These are phyloP conservation scores for Watsonalla binaria DNA, from an alignment of 2,888 invertebrate species.

Conservation along the genomic window DNA sequence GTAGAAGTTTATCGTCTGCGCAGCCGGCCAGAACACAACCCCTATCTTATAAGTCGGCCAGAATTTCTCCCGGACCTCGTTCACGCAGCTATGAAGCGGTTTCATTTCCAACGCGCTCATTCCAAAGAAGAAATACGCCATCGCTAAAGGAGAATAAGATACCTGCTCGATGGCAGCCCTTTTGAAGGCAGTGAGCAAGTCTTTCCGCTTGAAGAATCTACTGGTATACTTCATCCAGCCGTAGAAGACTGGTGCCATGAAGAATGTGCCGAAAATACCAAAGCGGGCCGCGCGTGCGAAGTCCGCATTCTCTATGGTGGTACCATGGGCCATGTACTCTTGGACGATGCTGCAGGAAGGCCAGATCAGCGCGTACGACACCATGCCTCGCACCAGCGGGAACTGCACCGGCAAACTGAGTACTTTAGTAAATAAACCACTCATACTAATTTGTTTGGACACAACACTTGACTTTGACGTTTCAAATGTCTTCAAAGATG, in stretches of 20 bases:
- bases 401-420: conserved; percentile 58
- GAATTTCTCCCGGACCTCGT: conserved; percentile 84
- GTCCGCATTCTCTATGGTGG: conserved; percentile 48
- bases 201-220: conserved; percentile 44
- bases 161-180: conserved; percentile 81
- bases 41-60: conserved; percentile 85
- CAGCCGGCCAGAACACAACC: conserved; percentile 83
- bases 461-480: too few relatives aligned
- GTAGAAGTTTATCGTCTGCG: conserved; percentile 86
- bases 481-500: too few relatives aligned
- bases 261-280: conserved; percentile 84
- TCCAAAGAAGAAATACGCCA: conserved; percentile 86
- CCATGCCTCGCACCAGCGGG: conserved; percentile 80
- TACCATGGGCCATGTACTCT: conserved; percentile 68
- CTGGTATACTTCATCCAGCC: conserved; percentile 82
- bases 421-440: conserved; percentile 65
- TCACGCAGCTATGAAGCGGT: conserved; percentile 76
- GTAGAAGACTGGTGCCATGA: conserved; percentile 88
- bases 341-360: conserved; percentile 84
- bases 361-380: conserved; percentile 84
- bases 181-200: conserved; percentile 46
- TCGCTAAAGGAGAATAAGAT: conserved; percentile 84
- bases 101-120: conserved; percentile 85
- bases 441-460: conserved; percentile 22
- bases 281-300: conserved; percentile 83